These are phyloP conservation scores for Epirrhoe tristata DNA, from an alignment of 2,888 invertebrate genomes.

Conservation along the genomic window DNA sequence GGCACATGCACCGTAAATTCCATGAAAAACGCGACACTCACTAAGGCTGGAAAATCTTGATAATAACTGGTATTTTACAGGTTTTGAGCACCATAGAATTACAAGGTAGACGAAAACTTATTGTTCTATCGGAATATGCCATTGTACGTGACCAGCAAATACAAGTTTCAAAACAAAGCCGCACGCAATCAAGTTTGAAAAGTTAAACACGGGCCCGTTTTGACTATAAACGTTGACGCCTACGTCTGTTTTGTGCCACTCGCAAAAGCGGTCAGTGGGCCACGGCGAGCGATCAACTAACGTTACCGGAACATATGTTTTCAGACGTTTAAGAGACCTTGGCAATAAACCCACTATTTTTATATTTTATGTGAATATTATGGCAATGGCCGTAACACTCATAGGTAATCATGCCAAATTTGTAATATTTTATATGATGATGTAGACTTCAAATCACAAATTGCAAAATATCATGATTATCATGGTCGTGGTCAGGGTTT, in stretches of 20 bases:
- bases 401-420: slow-evolving; percentile 5
- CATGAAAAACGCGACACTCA: slow-evolving; percentile 44
- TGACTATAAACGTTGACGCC: slow-evolving; percentile 63
- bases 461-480: slow-evolving; percentile 38
- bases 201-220: slow-evolving; percentile 45
- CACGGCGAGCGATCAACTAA: slow-evolving; percentile 74
- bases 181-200: slow-evolving; percentile 40
- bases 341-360: slow-evolving; percentile 51
- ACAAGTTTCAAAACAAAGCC: slow-evolving; percentile 39
- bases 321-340: slow-evolving; percentile 58
- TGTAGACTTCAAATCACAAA: slow-evolving; percentile 15
- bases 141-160: slow-evolving; percentile 30
- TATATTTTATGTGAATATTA: slow-evolving; percentile 28
- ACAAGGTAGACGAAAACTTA: slow-evolving; percentile 25
- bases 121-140: slow-evolving; percentile 22
- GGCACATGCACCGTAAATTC: slow-evolving; percentile 48
- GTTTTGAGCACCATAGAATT: slow-evolving; percentile 21
- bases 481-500: slow-evolving; percentile 40
- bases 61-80: slow-evolving; percentile 33
- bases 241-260: slow-evolving; percentile 68
- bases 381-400: slow-evolving; percentile 27
- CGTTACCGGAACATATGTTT: slow-evolving; percentile 72
- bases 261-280: slow-evolving; percentile 78
- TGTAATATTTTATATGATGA: not conserved
- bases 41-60: slow-evolving; percentile 41